These are phyloP conservation scores for Bombus haemorrhoidalis DNA, from an alignment of 1,140 invertebrate species.

Conservation along the genomic window DNA sequence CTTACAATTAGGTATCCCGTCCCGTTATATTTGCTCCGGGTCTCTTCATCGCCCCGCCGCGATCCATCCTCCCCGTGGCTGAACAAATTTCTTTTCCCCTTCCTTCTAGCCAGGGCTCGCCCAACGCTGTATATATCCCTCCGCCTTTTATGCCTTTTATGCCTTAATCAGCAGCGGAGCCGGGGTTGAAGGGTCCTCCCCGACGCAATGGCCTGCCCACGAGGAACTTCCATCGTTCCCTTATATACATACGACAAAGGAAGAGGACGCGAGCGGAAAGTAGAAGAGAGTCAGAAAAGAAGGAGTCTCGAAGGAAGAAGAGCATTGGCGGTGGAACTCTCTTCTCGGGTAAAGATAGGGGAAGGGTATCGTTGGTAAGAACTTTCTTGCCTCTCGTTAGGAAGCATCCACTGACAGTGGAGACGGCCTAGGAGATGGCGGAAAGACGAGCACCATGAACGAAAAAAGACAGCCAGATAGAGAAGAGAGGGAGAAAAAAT, in stretches of 20 bases:
- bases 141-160: conserved; percentile 67
- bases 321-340: background rate
- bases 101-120: background rate
- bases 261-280: conserved; percentile 32
- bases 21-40: conserved; percentile 56
- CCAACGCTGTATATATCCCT: conserved; percentile 25
- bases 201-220: conserved; percentile 59
- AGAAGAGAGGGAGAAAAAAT: conserved; percentile 31
- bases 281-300: background rate
- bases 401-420: background rate
- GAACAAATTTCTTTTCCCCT: conserved; percentile 62
- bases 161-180: conserved; percentile 64
- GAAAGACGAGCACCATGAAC: background rate
- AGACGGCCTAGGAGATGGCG: conserved; percentile 2
- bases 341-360: conserved; percentile 11
- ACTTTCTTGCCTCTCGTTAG: conserved; percentile 64
- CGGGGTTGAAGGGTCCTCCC: conserved; percentile 60
- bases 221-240: conserved; percentile 50
- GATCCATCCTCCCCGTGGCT: background rate
- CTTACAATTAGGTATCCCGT: conserved; percentile 68
- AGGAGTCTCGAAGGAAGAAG: background rate
- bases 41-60: background rate
- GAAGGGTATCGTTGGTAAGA: conserved; percentile 49
- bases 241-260: conserved; percentile 48
- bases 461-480: background rate